These are phyloP conservation scores for Plecotus auritus DNA, from an alignment of 2,113 vertebrate species.

Conservation along the genomic window DNA sequence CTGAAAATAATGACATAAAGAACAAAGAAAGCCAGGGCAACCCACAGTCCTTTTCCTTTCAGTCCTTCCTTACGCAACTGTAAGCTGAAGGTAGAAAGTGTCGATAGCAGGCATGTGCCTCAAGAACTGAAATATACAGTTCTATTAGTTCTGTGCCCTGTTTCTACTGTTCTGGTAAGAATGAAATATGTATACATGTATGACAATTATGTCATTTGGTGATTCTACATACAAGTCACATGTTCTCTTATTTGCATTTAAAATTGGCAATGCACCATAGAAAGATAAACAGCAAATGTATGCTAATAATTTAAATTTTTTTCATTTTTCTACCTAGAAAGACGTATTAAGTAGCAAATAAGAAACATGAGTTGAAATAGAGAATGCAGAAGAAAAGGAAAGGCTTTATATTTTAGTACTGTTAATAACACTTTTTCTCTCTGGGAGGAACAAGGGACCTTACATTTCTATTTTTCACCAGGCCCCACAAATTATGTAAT, in stretches of 20 bases:
- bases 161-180: neutral
- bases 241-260: constrained; percentile 7
- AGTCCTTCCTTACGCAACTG: neutral
- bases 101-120: neutral
- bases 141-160: neutral
- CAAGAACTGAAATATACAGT: neutral
- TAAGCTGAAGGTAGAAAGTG: neutral
- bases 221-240: neutral
- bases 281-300: constrained; percentile 4
- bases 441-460: neutral
- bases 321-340: constrained; percentile 22
- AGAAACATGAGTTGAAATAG: neutral
- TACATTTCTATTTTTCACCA: neutral
- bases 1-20: neutral
- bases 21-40: neutral
- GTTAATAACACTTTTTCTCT: neutral
- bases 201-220: neutral
- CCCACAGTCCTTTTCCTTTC: neutral
- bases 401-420: constrained; percentile 3
- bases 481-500: neutral
- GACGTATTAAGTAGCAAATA: constrained; percentile 27
- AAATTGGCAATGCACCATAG: neutral
- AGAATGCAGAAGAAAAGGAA: neutral
- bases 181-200: neutral
- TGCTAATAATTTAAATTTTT: constrained; percentile 27